A percentile compares a stretch with the other conserved stretches of the same genome.
These are phyloP conservation scores for Trachurus trachurus DNA, from an alignment of 2,797 vertebrate species.

Conservation along the genomic window DNA sequence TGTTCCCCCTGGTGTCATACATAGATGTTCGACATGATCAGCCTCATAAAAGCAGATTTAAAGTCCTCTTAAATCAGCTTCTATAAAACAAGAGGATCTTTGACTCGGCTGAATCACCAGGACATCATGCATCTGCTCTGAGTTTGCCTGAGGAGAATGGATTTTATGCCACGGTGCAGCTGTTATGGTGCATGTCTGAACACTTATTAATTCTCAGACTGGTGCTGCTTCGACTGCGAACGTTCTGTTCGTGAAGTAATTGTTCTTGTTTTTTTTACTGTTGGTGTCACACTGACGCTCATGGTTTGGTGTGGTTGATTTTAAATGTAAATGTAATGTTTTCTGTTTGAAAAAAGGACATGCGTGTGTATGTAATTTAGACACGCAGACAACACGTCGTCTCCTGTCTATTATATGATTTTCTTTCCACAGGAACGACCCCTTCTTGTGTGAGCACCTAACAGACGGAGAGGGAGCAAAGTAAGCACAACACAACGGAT, in stretches of 20 bases:
- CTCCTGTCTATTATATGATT: background rate
- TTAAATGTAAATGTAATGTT: too few relatives aligned
- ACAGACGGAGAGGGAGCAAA: slow-evolving; percentile 11
- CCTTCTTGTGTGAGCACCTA: slow-evolving; percentile 8
- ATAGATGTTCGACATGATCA: slow-evolving; percentile 17
- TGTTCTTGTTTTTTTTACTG: background rate
- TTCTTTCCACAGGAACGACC: slow-evolving; percentile 15
- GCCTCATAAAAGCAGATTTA: slow-evolving; percentile 38
- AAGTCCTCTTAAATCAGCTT: slow-evolving; percentile 12
- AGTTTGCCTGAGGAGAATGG: slow-evolving; percentile 46
- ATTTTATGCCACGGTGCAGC: slow-evolving; percentile 60
- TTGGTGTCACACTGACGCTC: background rate
- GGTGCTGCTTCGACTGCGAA: background rate
- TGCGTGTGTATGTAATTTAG: background rate
- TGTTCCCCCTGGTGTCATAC: slow-evolving; percentile 12
- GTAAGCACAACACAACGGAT: background rate
- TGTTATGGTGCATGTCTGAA: slow-evolving; percentile 24
- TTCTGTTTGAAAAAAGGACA: background rate
- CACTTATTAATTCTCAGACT: slow-evolving; percentile 20
- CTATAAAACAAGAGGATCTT: slow-evolving; percentile 55
- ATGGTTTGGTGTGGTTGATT: background rate
- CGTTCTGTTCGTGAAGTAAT: slow-evolving; percentile 5
- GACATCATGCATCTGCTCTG: slow-evolving; percentile 34
- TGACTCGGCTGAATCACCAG: slow-evolving; percentile 44
- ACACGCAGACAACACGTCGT: slow-evolving; percentile 3